Base-by-base conservation (phyloP, 2,113 vertebrate genomes). In the Patagioenas fasciata region DNA sequence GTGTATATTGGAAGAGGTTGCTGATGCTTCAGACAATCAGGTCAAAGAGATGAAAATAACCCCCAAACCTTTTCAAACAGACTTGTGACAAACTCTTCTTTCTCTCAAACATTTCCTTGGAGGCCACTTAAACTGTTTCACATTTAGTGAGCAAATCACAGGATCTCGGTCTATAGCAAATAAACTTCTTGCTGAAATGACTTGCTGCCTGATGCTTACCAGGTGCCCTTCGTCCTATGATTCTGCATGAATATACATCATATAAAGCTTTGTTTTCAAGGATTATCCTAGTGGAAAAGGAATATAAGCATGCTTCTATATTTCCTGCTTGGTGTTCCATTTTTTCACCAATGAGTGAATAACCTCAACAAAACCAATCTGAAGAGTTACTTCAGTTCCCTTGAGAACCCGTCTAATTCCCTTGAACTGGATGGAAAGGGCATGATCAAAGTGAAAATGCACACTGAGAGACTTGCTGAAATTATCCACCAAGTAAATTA, bases 381-480 rank as follows among this genome's bases (percentile, higher is more conserved):
- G 15, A 95, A 91, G 24, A 74, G 60, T 80, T 74, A 70, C 64
- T 88, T 90, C 36, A 90, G 51, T 15, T 90, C 32, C 67, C 56
- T 86, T 85, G 24, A 95, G 74, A 91, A 85, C 18, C 31, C 36
- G 58, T 51, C 21, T 80, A 89, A 89, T 91, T 93, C 84, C 47
- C 78, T 85, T 85, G 87, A 88, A 80, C 20, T 94, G 34, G 60
- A 74, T 50, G 57, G 67, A 91, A 96, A 93, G 77, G 51, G 56
- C 57, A 84, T 12, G 47, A 95, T 74, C 85, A 92, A 92, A 88
- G 71, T 38, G 67, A 94, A 96, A 94, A 80, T 50, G 11, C 71
- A 80, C 0, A 1, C 56, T 80, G 58, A 94, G 66, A 96, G 31
- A 80, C 28, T 57, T 80, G 31, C 32, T 85, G 71, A 94, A 94